Conservation (phyloP, 37 sponge, comb jelly and placozoan species). For the Aplysina aerophoba region DNA sequence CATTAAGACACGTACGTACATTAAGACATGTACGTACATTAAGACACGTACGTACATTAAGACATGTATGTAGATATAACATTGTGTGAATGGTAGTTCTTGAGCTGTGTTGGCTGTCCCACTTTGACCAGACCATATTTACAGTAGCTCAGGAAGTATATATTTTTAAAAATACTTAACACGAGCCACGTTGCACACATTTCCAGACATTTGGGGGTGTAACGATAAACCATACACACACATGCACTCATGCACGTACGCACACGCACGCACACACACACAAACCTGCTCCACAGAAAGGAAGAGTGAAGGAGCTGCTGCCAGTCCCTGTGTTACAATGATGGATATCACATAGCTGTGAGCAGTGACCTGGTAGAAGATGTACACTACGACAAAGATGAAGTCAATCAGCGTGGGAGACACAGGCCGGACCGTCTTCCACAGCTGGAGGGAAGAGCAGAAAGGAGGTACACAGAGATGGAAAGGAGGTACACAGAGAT, state of each 20-base stretch:
- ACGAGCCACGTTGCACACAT: no score
- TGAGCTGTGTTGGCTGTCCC: no score
- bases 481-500: no score
- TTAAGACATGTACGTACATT: not conserved
- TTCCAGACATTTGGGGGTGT: no score
- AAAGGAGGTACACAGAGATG: not conserved
- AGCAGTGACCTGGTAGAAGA: conserved; percentile 50
- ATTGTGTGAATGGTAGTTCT: no score
- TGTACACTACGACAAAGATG: conserved; percentile 30
- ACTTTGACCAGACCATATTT: no score
- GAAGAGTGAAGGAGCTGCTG: conserved; percentile 55
- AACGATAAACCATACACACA: no score
- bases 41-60: not conserved
- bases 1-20: not conserved
- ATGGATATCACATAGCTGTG: conserved; percentile 43
- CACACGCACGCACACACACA: not conserved
- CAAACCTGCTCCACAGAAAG: conserved; percentile 73
- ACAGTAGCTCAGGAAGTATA: no score
- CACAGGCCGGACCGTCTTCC: conserved; percentile 13
- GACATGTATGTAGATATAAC: not conserved
- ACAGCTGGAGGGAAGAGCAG: conserved; percentile 23
- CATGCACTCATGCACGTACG: no score
- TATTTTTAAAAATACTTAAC: no score
- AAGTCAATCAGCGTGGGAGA: conserved; percentile 25
- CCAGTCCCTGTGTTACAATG: conserved; percentile 53